phyloP scores from a whole-genome alignment of 2,888 invertebrate species.

The Orthonevra nobilis region DNA sequence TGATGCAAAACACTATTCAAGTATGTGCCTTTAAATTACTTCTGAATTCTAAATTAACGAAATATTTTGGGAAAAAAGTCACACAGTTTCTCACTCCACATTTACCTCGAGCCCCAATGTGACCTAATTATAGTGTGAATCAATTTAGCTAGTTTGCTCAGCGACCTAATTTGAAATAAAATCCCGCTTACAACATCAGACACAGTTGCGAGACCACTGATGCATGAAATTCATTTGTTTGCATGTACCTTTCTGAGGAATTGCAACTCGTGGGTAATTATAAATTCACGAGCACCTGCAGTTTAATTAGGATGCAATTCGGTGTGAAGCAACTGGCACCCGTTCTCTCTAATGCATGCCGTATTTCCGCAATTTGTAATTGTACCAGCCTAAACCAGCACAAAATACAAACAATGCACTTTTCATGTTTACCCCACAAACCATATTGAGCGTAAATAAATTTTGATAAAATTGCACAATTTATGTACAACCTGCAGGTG shows the following conservation, averaged over 20 bases:
- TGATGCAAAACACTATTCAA: too few species aligned
- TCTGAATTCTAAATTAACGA: too few species aligned
- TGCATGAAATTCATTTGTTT: slow-evolving; percentile 49
- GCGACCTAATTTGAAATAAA: too few species aligned
- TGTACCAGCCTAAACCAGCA: slow-evolving; percentile 2
- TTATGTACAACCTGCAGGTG: slow-evolving; percentile 3
- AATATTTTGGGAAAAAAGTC: too few species aligned
- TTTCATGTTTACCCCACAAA: not conserved
- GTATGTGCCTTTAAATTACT: too few species aligned
- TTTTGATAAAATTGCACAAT: slow-evolving; percentile 31
- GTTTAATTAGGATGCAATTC: slow-evolving; percentile 57
- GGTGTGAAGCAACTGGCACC: slow-evolving; percentile 1
- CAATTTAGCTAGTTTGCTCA: too few species aligned
- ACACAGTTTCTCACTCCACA: too few species aligned
- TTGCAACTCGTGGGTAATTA: slow-evolving; percentile 54
- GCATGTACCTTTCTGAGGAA: slow-evolving; percentile 36
- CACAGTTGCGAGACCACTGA: slow-evolving; percentile 35
- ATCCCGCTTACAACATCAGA: slow-evolving; percentile 34
- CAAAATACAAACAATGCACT: too few species aligned
- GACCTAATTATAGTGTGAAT: too few species aligned
- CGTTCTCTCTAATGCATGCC: not conserved
- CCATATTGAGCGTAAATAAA: slow-evolving; percentile 8
- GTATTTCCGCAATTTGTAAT: slow-evolving; percentile 20
- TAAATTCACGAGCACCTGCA: slow-evolving; percentile 60
- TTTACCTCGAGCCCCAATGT: too few species aligned